Percentiles rank a stretch among this genome's conserved stretches.
These are phyloP conservation scores for Aspidiotus destructor DNA, from an alignment of 2,888 invertebrate species.

Conservation along the genomic window DNA sequence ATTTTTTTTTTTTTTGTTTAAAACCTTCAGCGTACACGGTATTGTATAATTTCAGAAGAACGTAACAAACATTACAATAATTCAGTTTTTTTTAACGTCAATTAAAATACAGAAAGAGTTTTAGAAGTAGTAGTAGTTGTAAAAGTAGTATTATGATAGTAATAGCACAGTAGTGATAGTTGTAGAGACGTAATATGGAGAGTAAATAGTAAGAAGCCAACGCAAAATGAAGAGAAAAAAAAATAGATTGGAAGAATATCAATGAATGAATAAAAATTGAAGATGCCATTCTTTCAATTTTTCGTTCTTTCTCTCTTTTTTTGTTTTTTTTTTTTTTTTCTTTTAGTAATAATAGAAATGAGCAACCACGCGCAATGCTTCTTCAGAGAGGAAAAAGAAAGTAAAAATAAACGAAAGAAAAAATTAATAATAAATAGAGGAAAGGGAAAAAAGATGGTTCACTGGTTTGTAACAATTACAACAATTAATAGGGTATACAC, in stretches of 20 bases:
- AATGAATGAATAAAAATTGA: too few species aligned
- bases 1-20: neutral
- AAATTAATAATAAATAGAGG: neutral
- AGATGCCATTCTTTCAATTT: too few species aligned
- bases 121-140: slow-evolving; percentile 5
- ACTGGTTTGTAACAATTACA: neutral
- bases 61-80: too few species aligned
- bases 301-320: too few species aligned
- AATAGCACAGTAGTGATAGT: too few species aligned
- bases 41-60: too few species aligned
- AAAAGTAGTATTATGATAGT: too few species aligned
- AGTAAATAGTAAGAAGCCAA: slow-evolving; percentile 19
- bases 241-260: neutral
- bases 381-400: slow-evolving; percentile 6
- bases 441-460: neutral
- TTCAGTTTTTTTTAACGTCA: slow-evolving; percentile 10
- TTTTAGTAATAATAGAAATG: slow-evolving; percentile 26
- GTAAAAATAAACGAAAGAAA: slow-evolving; percentile 8
- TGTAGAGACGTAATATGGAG: too few species aligned
- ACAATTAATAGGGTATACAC: too few species aligned
- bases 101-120: slow-evolving; percentile 25
- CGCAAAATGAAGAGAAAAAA: slow-evolving; percentile 17
- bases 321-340: slow-evolving; percentile 8
- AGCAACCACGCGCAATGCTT: slow-evolving; percentile 31
- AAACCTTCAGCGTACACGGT: neutral